phyloP scores from a whole-genome alignment of 2,113 vertebrate species.

The Rhea pennata region DNA sequence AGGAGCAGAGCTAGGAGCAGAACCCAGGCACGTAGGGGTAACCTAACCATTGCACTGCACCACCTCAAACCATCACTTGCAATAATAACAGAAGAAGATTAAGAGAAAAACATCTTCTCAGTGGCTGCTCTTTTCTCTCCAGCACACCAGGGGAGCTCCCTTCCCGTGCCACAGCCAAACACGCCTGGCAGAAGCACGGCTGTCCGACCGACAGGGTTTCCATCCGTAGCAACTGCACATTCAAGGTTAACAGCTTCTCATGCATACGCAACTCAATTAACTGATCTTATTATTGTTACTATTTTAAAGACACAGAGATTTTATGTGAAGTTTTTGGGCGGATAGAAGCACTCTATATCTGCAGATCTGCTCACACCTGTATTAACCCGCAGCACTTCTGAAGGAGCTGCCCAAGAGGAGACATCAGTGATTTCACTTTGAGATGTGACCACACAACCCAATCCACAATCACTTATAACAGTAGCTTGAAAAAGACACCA shows the following conservation, averaged over 20 bases:
- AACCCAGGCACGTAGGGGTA: background rate
- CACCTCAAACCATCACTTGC: background rate
- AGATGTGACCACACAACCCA: background rate
- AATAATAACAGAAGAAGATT: background rate
- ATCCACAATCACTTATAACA: background rate
- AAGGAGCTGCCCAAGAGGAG: background rate
- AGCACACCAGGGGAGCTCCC: too few species aligned
- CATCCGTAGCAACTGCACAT: background rate
- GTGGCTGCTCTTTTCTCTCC: background rate
- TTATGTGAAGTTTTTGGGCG: background rate
- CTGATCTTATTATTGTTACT: background rate
- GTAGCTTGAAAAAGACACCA: background rate
- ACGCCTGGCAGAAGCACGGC: accelerated
- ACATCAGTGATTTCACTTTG: background rate
- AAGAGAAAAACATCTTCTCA: background rate
- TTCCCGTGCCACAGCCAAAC: background rate
- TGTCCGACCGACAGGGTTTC: background rate
- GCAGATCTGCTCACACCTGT: background rate
- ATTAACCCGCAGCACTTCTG: accelerated
- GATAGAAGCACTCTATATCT: background rate
- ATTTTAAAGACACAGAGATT: background rate
- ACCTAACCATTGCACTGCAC: accelerated
- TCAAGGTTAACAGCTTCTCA: background rate
- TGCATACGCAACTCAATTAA: background rate
- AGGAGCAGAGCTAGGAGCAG: background rate